These are phyloP conservation scores for Leptodactylus fallax DNA, from an alignment of 2,797 vertebrate species.

Conservation along the genomic window DNA sequence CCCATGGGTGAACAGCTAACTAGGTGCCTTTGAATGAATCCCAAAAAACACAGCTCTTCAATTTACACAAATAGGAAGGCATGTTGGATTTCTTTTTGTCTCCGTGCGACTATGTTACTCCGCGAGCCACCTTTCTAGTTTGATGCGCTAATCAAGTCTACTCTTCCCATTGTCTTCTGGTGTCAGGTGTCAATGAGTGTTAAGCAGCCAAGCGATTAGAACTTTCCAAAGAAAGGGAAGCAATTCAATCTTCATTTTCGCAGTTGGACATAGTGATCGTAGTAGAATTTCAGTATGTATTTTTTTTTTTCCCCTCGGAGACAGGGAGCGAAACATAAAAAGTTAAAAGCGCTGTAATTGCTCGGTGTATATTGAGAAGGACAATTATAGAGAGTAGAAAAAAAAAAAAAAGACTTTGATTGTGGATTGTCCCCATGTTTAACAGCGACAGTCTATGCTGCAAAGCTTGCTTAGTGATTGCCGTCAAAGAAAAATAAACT, in stretches of 20 bases:
- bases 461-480: constrained; percentile 16
- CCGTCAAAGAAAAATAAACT: constrained; percentile 23
- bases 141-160: constrained; percentile 52
- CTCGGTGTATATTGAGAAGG: constrained; percentile 42
- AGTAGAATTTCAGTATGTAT: constrained; percentile 15
- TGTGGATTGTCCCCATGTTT: constrained; percentile 33
- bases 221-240: constrained; percentile 57
- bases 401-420: not conserved
- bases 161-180: constrained; percentile 56
- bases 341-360: constrained; percentile 52
- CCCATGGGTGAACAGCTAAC: constrained; percentile 36
- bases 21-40: constrained; percentile 39
- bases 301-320: constrained; percentile 24
- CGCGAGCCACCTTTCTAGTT: constrained; percentile 42
- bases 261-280: constrained; percentile 23
- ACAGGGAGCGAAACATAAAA: constrained; percentile 41
- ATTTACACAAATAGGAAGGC: constrained; percentile 41
- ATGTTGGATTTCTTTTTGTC: constrained; percentile 53
- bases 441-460: constrained; percentile 3
- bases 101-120: not conserved
- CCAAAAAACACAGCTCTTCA: constrained; percentile 31
- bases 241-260: constrained; percentile 62
- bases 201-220: constrained; percentile 60
- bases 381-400: constrained; percentile 36
- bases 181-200: constrained; percentile 58